These are phyloP conservation scores for Oryctes rhinoceros DNA, from an alignment of 1,140 invertebrate species.

Conservation along the genomic window DNA sequence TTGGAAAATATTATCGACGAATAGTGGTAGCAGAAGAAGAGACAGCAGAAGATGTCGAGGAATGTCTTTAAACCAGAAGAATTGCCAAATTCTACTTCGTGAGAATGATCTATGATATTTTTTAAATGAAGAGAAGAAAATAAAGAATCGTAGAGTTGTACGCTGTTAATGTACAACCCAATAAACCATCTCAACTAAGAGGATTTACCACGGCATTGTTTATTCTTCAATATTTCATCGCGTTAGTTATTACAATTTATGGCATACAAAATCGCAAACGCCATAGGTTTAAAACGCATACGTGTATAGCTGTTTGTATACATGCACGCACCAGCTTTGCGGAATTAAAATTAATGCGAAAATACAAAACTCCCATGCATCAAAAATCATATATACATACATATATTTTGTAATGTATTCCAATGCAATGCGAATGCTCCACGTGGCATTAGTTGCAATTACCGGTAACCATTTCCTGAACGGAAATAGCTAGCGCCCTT, in stretches of 20 bases:
- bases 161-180: no score
- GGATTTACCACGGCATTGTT: no score
- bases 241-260: background rate
- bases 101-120: no score
- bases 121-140: no score
- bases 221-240: no score
- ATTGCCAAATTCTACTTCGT: no score
- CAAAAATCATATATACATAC: conserved; percentile 32
- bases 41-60: no score
- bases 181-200: no score
- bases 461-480: conserved; percentile 58
- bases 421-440: conserved; percentile 42
- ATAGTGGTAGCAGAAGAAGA: no score
- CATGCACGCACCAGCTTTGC: background rate
- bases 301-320: background rate
- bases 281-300: background rate
- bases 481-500: conserved; percentile 54
- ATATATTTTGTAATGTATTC: conserved; percentile 38
- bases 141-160: no score
- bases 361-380: conserved; percentile 32
- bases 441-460: conserved; percentile 58
- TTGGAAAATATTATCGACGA: no score
- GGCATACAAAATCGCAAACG: background rate
- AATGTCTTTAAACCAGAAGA: no score
- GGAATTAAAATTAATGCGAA: conserved; percentile 33